phyloP scores from a whole-genome alignment of 2,888 invertebrate genomes.

The Drosophila testacea region DNA sequence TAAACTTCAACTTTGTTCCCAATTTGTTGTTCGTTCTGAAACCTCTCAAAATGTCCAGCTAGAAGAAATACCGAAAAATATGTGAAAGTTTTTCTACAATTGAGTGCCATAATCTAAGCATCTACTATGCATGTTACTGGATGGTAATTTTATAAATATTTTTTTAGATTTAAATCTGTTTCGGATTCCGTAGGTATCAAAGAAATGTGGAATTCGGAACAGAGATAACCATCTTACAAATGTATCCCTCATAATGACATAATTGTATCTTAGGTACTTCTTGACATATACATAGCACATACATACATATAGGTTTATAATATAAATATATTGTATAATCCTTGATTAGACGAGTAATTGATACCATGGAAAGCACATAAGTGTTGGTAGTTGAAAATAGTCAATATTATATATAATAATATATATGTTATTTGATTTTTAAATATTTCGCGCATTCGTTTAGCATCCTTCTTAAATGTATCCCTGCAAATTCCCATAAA shows the following conservation, averaged over 20 bases:
- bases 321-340: constrained; percentile 8
- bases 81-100: constrained; percentile 17
- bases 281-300: constrained; percentile 49
- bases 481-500: constrained; percentile 66
- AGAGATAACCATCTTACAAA: constrained; percentile 9
- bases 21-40: constrained; percentile 36
- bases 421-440: background rate
- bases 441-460: constrained; percentile 29
- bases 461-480: constrained; percentile 55
- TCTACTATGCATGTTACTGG: constrained; percentile 12
- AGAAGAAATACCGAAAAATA: constrained; percentile 6
- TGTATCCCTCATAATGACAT: constrained; percentile 1
- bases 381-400: constrained; percentile 15
- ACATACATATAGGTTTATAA: constrained; percentile 30
- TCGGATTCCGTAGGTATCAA: background rate
- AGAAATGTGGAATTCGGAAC: background rate
- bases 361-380: constrained; percentile 50
- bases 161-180: constrained; percentile 9
- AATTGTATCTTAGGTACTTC: constrained; percentile 49
- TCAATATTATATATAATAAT: constrained; percentile 3
- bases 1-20: constrained; percentile 43
- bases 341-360: constrained; percentile 45
- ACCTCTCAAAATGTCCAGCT: constrained; percentile 31
- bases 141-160: background rate
- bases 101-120: constrained; percentile 19